Evolutionary conservation across 1,140 invertebrate genomes (phyloP).

Genomic region (Epicauta chinensis): DNA sequence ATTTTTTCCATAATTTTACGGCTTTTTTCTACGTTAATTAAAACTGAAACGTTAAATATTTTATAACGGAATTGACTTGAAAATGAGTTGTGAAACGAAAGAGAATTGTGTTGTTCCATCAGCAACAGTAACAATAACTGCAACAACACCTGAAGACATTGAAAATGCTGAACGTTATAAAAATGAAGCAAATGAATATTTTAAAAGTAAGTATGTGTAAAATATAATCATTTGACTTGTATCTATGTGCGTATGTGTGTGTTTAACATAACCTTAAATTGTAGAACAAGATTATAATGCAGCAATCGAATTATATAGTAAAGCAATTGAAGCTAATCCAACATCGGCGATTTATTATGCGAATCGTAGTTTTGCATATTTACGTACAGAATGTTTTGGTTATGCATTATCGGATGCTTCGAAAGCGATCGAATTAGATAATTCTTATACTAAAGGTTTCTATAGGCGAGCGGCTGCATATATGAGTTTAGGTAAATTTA

Average conservation of each 20-base stretch:
- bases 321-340: slow-evolving; percentile 86
- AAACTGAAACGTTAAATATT: slow-evolving; percentile 1
- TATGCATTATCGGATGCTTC: slow-evolving; percentile 88
- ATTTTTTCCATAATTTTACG: no score
- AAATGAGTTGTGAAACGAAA: slow-evolving; percentile 24
- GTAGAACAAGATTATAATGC: slow-evolving; percentile 83
- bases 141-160: slow-evolving; percentile 40
- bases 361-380: slow-evolving; percentile 92
- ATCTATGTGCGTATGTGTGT: not conserved
- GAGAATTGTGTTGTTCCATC: no score
- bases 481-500: slow-evolving; percentile 97
- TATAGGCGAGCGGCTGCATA: slow-evolving; percentile 93
- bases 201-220: slow-evolving; percentile 66
- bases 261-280: slow-evolving; percentile 18
- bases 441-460: slow-evolving; percentile 86
- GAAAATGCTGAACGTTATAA: slow-evolving; percentile 68
- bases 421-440: slow-evolving; percentile 85
- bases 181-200: slow-evolving; percentile 76
- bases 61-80: no score
- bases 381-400: slow-evolving; percentile 89
- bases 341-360: slow-evolving; percentile 79
- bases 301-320: slow-evolving; percentile 85
- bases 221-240: not conserved
- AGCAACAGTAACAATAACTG: no score
- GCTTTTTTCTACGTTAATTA: slow-evolving; percentile 10